phyloP scores from a whole-genome alignment of 2,113 vertebrate species.

The Trematomus loennbergii region DNA sequence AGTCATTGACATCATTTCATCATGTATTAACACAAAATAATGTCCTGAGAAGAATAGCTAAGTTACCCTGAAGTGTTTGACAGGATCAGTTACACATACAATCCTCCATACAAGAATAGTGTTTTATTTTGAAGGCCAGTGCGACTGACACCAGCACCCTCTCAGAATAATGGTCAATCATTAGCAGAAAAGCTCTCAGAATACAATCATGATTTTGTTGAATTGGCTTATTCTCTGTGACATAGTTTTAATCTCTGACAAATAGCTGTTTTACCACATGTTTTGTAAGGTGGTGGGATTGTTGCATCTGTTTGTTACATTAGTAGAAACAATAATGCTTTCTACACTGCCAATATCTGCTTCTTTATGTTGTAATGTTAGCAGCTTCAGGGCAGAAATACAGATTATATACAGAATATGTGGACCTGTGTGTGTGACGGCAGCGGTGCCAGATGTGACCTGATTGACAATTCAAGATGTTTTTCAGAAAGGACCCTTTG shows the following conservation, averaged over 20 bases:
- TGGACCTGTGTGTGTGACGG: fast-evolving
- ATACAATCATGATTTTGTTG: not conserved
- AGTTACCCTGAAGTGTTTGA: conserved; percentile 1
- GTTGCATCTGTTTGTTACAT: no score
- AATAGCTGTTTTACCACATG: no score
- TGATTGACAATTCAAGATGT: no score
- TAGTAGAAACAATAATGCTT: no score
- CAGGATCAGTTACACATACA: not conserved
- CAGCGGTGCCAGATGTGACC: no score
- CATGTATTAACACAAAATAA: no score
- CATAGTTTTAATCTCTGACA: not conserved
- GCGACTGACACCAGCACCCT: no score
- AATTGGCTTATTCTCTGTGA: not conserved
- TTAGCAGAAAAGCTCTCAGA: not conserved
- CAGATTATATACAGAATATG: no score
- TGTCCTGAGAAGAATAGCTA: not conserved
- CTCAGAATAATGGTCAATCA: not conserved
- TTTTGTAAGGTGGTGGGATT: no score
- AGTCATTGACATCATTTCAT: not conserved
- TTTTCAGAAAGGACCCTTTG: no score
- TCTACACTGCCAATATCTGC: not conserved
- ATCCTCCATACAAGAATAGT: not conserved
- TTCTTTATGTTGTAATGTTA: conserved; percentile 2
- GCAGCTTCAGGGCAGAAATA: not conserved
- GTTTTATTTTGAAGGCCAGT: no score